Evolutionary conservation across 1,140 invertebrate genomes (phyloP).

Genomic region (Drosophila ohnishii): DNA sequence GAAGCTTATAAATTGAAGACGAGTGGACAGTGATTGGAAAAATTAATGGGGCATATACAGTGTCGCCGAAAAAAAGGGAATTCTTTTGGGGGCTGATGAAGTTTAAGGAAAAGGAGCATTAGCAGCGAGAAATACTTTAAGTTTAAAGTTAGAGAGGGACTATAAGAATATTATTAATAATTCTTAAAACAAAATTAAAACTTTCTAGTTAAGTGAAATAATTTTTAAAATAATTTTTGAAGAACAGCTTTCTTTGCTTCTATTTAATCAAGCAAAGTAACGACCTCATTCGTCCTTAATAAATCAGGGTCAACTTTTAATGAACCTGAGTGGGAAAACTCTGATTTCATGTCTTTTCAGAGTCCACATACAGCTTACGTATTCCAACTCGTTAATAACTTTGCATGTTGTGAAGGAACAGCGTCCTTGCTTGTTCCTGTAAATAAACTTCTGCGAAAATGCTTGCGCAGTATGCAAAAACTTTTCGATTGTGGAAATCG

Average conservation of each 20-base stretch:
- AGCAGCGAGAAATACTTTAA: not conserved
- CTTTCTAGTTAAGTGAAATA: not conserved
- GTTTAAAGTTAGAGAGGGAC: not conserved
- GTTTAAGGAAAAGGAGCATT: not conserved
- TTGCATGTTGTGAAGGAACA: conserved; percentile 22
- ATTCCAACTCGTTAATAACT: conserved; percentile 38
- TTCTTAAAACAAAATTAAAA: not conserved
- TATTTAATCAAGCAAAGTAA: not conserved
- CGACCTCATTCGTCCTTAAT: not conserved
- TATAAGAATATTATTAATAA: not conserved
- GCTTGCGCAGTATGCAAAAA: conserved; percentile 33
- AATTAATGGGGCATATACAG: conserved; percentile 41
- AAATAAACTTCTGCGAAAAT: conserved; percentile 40
- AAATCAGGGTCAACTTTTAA: conserved; percentile 21
- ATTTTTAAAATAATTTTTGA: not conserved
- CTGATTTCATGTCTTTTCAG: conserved; percentile 10
- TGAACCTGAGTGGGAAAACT: not conserved
- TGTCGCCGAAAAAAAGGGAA: not conserved
- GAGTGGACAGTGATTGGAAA: conserved; percentile 48
- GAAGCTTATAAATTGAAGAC: conserved; percentile 45
- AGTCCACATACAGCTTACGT: conserved; percentile 8
- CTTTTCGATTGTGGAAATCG: conserved; percentile 42
- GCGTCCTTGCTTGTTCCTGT: conserved; percentile 19
- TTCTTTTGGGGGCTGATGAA: no score
- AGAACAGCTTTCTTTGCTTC: not conserved